Conservation (phyloP, 2,797 vertebrate species). For the Protonibea diacanthus region DNA sequence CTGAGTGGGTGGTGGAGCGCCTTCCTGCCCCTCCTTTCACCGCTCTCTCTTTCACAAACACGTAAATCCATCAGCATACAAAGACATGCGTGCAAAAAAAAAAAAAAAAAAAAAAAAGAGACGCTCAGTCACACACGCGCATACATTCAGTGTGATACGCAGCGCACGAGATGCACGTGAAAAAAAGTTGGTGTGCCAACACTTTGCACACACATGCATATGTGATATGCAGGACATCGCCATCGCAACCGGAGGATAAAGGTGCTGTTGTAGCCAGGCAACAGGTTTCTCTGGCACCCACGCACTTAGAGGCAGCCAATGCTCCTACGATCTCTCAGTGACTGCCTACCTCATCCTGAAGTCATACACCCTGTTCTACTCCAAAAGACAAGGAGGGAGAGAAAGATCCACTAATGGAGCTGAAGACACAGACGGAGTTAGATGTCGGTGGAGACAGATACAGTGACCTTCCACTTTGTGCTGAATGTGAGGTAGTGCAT, state of each 20-base stretch:
- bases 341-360: slow-evolving; percentile 78
- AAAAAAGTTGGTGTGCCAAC: slow-evolving; percentile 43
- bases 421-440: slow-evolving; percentile 56
- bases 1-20: slow-evolving; percentile 78
- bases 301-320: slow-evolving; percentile 75
- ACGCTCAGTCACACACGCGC: slow-evolving; percentile 6
- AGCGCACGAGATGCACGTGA: neutral
- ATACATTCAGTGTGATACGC: slow-evolving; percentile 10
- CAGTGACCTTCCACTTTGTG: slow-evolving; percentile 73
- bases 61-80: slow-evolving; percentile 47
- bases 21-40: slow-evolving; percentile 69
- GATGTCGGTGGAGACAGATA: slow-evolving; percentile 64
- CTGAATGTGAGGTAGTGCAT: slow-evolving; percentile 41
- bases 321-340: slow-evolving; percentile 71
- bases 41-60: slow-evolving; percentile 26
- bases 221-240: slow-evolving; percentile 75
- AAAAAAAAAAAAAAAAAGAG: neutral
- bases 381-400: slow-evolving; percentile 61
- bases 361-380: slow-evolving; percentile 78
- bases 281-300: slow-evolving; percentile 84
- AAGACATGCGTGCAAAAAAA: slow-evolving; percentile 19
- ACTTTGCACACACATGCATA: slow-evolving; percentile 37
- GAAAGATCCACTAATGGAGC: slow-evolving; percentile 68
- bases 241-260: slow-evolving; percentile 83
- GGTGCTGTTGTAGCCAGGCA: slow-evolving; percentile 85